Percentiles rank a stretch among this genome's conserved stretches.
Conservation (phyloP, 1,140 invertebrate genomes). For the Centruroides sculpturatus region DNA sequence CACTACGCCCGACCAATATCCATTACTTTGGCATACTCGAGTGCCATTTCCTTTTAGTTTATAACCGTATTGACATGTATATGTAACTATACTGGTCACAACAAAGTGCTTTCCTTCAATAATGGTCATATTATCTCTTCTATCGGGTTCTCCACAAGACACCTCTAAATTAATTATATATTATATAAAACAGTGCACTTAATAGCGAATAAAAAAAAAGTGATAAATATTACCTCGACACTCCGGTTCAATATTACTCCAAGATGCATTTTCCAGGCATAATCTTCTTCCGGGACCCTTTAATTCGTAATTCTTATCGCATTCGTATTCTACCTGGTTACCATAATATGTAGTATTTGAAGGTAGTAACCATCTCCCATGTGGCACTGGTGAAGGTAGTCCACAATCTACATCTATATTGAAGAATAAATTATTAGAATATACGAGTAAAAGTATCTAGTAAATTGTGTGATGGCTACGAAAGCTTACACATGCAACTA, state of each 20-base stretch:
- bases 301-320: conserved; percentile 61
- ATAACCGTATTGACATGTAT: conserved; percentile 65
- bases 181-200: not conserved
- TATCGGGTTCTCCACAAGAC: conserved; percentile 16
- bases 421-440: not conserved
- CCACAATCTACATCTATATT: conserved; percentile 22
- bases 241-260: conserved; percentile 52
- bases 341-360: conserved; percentile 55
- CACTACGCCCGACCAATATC: conserved; percentile 61
- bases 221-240: conserved; percentile 46
- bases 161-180: conserved; percentile 13
- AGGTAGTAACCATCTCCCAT: conserved; percentile 19
- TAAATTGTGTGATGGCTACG: too few species aligned
- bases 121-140: conserved; percentile 23
- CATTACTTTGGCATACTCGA: conserved; percentile 56
- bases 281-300: conserved; percentile 30
- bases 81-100: conserved; percentile 59
- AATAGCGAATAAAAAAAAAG: not conserved
- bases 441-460: not conserved
- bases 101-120: conserved; percentile 46
- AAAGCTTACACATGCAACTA: conserved; percentile 32
- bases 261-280: conserved; percentile 66
- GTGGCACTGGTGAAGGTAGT: conserved; percentile 15
- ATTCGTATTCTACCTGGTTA: conserved; percentile 65
- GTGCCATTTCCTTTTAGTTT: conserved; percentile 61